Evolutionary conservation across 2,797 vertebrate species (phyloP), one percentile per base, ranked within the genome.

Genomic region (Sylvia borin): DNA sequence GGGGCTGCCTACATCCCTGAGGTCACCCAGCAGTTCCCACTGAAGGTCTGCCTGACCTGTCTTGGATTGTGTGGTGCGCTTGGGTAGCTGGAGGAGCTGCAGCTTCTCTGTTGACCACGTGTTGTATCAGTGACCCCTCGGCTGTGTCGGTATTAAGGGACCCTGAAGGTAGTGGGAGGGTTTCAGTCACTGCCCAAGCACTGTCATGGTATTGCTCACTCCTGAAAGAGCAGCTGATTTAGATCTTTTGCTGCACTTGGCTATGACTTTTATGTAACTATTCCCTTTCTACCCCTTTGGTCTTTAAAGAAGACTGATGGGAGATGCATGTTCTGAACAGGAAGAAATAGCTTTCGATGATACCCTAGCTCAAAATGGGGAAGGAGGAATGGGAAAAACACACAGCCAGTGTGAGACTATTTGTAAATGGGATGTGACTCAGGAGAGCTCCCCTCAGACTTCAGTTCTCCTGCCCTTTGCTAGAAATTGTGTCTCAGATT

Each of bases 11-110:
- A 98, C 5, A 89, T 99, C 81, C 99, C 99, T 0, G 98, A 98
- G 74, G 98, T 99, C 96, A 99, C 98, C 5, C 99, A 99, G 96
- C 99, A 99, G 97, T 99, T 99, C 88, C 99, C 99, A 0, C 84
- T 98, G 55, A 99, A 99, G 82, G 43, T 81, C 60, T 85, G 77
- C 24, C n/a, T 89, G 40, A 10, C 1, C 0, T 47, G 25, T 31
- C 50, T 71, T 1, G 1, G 42, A 0, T 25, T 13, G 29, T 2
- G 1, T 36, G 10, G 45, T 58, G 55, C 2, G 0, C 55, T 82
- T 54, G 15, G 42, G 5, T 11, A 17, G 24, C 77, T 81, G 78
- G 58, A 78, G 81, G 60, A 82, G 77, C 36, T 64, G 58, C 68
- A 90, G 84, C 51, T 75, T 51, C 65, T 64, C 47, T 57, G 17